Evolutionary conservation across 2,113 vertebrate genomes (phyloP).

Genomic region (Oncorhynchus kisutch): DNA sequence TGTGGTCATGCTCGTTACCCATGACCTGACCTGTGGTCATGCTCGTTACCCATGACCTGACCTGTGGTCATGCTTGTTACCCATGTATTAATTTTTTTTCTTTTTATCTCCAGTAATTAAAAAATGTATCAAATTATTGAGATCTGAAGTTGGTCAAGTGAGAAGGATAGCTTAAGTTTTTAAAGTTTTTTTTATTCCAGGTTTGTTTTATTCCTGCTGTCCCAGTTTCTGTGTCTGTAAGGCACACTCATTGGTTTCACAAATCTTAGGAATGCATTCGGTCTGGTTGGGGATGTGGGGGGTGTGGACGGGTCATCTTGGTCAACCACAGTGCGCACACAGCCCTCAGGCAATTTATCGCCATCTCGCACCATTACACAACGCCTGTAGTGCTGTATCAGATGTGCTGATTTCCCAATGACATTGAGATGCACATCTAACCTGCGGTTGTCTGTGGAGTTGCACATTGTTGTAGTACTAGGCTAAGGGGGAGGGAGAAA

Average conservation of each 20-base stretch:
- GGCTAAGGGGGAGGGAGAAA: conserved; percentile 21
- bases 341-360: not conserved
- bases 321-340: not conserved
- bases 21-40: too few relatives aligned
- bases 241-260: not conserved
- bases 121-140: too few relatives aligned
- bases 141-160: too few relatives aligned
- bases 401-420: not conserved
- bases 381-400: not conserved
- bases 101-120: too few relatives aligned
- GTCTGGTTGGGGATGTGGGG: not conserved
- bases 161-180: too few relatives aligned
- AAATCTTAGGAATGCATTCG: not conserved
- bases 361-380: not conserved
- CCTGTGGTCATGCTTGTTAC: not conserved
- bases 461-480: not conserved
- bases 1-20: not conserved
- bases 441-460: not conserved
- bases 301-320: not conserved
- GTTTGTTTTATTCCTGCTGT: too few relatives aligned
- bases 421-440: not conserved
- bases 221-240: too few relatives aligned
- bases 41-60: not conserved
- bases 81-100: not conserved
- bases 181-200: too few relatives aligned